These are phyloP conservation scores for Pharmacophagus antenor DNA, from an alignment of 2,888 invertebrate genomes.

Conservation along the genomic window DNA sequence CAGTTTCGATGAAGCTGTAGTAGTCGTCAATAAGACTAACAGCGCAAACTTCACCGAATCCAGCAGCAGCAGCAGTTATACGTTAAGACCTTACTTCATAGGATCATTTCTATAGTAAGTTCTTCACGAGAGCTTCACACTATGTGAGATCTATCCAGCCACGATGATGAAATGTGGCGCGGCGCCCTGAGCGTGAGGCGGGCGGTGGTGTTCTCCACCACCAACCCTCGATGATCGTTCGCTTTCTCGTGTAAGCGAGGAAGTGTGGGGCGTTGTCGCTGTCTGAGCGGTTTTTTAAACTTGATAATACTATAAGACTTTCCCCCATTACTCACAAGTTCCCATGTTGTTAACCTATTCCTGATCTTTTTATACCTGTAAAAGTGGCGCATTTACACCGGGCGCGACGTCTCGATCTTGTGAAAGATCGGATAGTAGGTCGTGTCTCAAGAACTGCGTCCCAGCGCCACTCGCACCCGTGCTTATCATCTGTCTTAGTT, in stretches of 20 bases:
- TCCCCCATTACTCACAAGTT: no score
- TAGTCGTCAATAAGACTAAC: no score
- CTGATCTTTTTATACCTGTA: conserved; percentile 51
- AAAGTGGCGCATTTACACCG: conserved; percentile 60
- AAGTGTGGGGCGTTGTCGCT: conserved; percentile 40
- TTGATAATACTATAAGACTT: background rate
- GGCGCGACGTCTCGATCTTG: conserved; percentile 65
- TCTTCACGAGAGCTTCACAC: conserved; percentile 47
- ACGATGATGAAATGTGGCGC: conserved; percentile 47
- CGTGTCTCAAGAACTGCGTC: conserved; percentile 33
- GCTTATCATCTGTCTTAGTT: conserved; percentile 54
- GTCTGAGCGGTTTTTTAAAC: conserved; percentile 2
- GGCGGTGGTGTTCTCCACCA: conserved; percentile 36
- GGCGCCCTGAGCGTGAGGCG: conserved; percentile 43
- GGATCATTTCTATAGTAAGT: conserved; percentile 51
- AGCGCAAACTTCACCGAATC: background rate
- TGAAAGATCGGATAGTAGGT: conserved; percentile 43
- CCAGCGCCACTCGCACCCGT: conserved; percentile 31
- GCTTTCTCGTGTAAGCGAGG: conserved; percentile 31
- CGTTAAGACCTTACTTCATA: no score
- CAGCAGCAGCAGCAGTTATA: no score
- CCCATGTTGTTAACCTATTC: no score
- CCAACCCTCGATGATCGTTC: conserved; percentile 52
- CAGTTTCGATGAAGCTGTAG: no score
- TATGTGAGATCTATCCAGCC: conserved; percentile 42